Conservation (phyloP, 2,797 vertebrate species). For the Lacerta viridis region DNA sequence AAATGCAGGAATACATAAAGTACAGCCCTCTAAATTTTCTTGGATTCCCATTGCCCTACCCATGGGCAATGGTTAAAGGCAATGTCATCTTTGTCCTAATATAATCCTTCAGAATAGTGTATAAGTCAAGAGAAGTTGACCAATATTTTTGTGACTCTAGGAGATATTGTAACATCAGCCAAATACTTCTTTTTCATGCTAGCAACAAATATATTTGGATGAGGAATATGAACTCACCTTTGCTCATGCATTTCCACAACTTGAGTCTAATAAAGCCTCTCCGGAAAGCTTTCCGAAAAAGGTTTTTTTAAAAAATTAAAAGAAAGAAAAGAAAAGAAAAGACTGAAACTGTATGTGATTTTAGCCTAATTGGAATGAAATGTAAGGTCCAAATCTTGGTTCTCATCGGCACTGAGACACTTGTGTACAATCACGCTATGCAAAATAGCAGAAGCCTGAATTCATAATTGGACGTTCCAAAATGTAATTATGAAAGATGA, state of each 20-base stretch:
- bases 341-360: slow-evolving; percentile 50
- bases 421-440: slow-evolving; percentile 78
- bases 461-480: slow-evolving; percentile 96
- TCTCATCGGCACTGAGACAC: slow-evolving; percentile 76
- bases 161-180: slow-evolving; percentile 60
- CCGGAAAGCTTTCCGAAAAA: slow-evolving; percentile 60
- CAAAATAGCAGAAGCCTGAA: slow-evolving; percentile 85
- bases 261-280: slow-evolving; percentile 38
- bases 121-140: slow-evolving; percentile 42
- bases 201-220: slow-evolving; percentile 53
- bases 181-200: slow-evolving; percentile 41
- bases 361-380: slow-evolving; percentile 68
- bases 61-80: too few relatives aligned
- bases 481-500: slow-evolving; percentile 99
- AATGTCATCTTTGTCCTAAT: neutral
- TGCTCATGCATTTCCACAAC: slow-evolving; percentile 35
- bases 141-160: slow-evolving; percentile 50
- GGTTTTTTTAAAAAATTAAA: neutral
- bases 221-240: neutral
- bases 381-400: slow-evolving; percentile 64
- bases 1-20: too few relatives aligned
- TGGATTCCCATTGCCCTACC: too few relatives aligned
- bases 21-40: too few relatives aligned
- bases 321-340: neutral
- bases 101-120: neutral